These are phyloP conservation scores for Orchesella flavescens DNA, from an alignment of 2,888 invertebrate species.

Conservation along the genomic window DNA sequence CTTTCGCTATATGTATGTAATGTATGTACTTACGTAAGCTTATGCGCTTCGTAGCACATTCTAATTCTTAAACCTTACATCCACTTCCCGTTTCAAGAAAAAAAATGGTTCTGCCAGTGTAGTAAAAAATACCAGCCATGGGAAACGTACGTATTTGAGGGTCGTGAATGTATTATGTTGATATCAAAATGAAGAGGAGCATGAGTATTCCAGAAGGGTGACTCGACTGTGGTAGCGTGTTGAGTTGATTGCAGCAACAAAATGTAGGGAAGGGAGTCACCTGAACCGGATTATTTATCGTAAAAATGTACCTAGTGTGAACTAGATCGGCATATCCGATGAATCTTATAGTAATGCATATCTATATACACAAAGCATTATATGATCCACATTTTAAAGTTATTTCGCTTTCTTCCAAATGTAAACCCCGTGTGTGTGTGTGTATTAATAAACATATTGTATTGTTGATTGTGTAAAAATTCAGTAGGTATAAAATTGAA, in stretches of 20 bases:
- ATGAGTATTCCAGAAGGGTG: neutral
- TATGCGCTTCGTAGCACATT: slow-evolving; percentile 44
- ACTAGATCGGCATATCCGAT: no score
- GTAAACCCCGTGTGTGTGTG: neutral
- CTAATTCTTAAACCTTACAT: slow-evolving; percentile 29
- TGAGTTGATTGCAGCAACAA: neutral
- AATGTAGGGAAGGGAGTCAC: slow-evolving; percentile 29
- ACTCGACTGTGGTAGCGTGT: neutral
- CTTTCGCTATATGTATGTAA: neutral
- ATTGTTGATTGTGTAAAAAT: slow-evolving; percentile 23
- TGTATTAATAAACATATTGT: no score
- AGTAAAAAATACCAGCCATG: slow-evolving; percentile 20
- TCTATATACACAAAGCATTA: no score
- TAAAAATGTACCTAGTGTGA: no score
- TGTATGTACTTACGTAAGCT: neutral
- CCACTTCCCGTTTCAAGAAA: slow-evolving; percentile 39
- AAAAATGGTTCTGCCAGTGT: neutral
- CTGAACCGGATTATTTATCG: slow-evolving; percentile 13
- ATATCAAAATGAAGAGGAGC: neutral
- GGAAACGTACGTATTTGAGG: no score
- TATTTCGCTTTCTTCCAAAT: slow-evolving; percentile 30
- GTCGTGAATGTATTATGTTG: no score
- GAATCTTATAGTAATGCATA: no score
- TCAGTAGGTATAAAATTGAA: neutral
- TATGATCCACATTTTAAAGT: slow-evolving; percentile 17